Evolutionary conservation across 2,113 vertebrate species (phyloP).

Genomic region (Aldabrachelys gigantea): DNA sequence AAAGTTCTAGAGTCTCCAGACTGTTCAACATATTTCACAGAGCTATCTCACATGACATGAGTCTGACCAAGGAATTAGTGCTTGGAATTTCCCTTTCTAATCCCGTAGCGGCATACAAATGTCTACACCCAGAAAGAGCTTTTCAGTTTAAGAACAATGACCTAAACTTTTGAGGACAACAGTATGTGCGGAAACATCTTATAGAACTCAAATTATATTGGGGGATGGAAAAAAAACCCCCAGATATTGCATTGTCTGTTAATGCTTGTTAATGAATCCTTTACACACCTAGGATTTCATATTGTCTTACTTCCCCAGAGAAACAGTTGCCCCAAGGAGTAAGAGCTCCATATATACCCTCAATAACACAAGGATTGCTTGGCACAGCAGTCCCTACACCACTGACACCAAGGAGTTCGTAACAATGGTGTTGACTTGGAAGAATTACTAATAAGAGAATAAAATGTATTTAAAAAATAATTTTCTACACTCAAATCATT

Average conservation of each 20-base stretch:
- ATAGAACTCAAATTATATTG: background rate
- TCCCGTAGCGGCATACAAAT: background rate
- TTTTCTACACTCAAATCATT: background rate
- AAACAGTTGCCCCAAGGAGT: background rate
- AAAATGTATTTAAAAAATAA: background rate
- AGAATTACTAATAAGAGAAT: background rate
- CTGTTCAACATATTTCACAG: background rate
- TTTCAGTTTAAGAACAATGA: background rate
- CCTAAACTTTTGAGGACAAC: background rate
- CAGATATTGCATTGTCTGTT: background rate
- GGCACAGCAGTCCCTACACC: background rate
- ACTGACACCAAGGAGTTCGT: background rate
- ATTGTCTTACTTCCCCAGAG: background rate
- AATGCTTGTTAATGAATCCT: background rate
- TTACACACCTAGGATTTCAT: background rate
- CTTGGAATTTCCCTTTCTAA: background rate
- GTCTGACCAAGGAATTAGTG: background rate
- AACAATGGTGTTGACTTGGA: background rate
- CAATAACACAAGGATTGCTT: background rate
- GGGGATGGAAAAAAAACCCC: background rate
- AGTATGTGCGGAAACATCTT: background rate
- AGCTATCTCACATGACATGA: background rate
- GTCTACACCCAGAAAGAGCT: background rate
- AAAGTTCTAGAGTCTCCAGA: background rate
- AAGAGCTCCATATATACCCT: background rate